phyloP scores from a whole-genome alignment of 2,113 vertebrate species.

The Emydura subglobosa region DNA sequence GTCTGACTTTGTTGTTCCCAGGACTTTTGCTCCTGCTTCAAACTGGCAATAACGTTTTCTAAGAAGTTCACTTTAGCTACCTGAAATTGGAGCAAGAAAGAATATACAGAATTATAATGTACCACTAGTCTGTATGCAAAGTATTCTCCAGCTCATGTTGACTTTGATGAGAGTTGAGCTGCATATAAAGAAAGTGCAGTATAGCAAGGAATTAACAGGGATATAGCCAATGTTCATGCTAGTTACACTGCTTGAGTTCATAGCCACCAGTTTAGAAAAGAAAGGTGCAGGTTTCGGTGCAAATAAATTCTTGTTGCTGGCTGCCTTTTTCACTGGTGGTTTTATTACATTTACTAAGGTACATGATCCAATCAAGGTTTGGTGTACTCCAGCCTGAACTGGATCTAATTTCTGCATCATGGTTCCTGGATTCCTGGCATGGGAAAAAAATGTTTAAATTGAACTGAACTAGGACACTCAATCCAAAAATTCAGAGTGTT shows the following conservation, averaged over 20 bases:
- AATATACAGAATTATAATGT: neutral
- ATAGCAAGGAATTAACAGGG: neutral
- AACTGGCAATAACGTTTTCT: constrained; percentile 79
- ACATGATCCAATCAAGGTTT: neutral
- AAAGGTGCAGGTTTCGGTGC: neutral
- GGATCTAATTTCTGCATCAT: neutral
- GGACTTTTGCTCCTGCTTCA: constrained; percentile 83
- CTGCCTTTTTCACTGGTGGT: neutral
- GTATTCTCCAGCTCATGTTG: neutral
- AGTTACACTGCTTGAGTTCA: neutral
- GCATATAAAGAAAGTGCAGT: neutral
- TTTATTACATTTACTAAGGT: neutral
- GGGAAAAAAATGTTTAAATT: constrained; percentile 8
- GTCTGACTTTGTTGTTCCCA: constrained; percentile 81
- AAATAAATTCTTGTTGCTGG: neutral
- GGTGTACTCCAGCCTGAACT: neutral
- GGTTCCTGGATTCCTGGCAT: neutral
- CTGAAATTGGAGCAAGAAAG: constrained; percentile 69
- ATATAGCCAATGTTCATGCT: neutral
- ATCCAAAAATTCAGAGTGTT: neutral
- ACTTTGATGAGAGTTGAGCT: neutral
- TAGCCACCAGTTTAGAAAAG: neutral
- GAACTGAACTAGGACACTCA: neutral
- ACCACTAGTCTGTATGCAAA: neutral
- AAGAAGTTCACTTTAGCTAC: constrained; percentile 77